Evolutionary conservation across 2,113 vertebrate genomes (phyloP).

Genomic region (Pongo abelii): DNA sequence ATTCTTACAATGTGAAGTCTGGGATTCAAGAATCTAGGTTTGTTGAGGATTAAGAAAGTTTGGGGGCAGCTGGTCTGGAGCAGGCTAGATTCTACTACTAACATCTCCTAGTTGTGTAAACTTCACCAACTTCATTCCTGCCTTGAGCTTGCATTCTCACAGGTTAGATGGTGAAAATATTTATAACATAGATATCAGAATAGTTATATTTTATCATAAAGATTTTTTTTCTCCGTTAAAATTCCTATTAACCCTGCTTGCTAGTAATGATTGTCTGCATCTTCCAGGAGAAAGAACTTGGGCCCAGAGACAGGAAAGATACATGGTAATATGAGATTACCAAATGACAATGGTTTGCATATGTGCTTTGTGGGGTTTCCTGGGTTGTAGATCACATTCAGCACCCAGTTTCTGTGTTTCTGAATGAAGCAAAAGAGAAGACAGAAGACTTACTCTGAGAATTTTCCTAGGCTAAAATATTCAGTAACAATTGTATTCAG

Average conservation of each 20-base stretch:
- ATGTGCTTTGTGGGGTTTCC: not conserved
- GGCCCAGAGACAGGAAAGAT: not conserved
- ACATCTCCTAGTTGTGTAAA: too few relatives aligned
- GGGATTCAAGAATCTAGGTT: not conserved
- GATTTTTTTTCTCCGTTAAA: not conserved
- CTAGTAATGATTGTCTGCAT: not conserved
- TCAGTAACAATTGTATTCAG: not conserved
- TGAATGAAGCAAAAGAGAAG: not conserved
- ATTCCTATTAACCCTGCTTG: not conserved
- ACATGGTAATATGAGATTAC: not conserved
- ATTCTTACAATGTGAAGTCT: not conserved
- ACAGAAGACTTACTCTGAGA: not conserved
- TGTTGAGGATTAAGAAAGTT: not conserved
- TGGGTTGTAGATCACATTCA: not conserved
- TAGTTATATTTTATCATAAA: not conserved
- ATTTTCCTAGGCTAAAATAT: not conserved
- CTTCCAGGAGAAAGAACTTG: not conserved
- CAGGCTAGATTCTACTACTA: not conserved
- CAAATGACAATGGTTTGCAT: rapidly evolving
- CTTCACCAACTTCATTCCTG: not conserved
- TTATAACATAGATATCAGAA: not conserved
- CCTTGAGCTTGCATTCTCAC: not conserved
- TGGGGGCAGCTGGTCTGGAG: not conserved
- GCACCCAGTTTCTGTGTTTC: not conserved
- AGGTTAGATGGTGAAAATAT: not conserved